Percentiles rank a stretch among this genome's conserved stretches.
Conservation (phyloP, 2,113 vertebrate genomes). For the Rattus norvegicus region GRCr8 NC_086037.1:48436501-48437000, state of each 20-base stretch:
- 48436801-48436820: background rate
- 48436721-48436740: background rate
- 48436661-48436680: background rate
- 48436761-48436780: conserved; percentile 27
- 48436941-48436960: background rate
- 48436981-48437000: background rate
- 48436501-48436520: too few species aligned
- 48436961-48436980: background rate
- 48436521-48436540: too few species aligned
- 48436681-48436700: background rate
- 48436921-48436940: background rate
- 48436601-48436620: background rate
- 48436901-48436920: background rate
- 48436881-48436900: too few species aligned
- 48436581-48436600: too few species aligned
- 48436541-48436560: too few species aligned
- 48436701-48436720: background rate
- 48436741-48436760: background rate
- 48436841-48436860: background rate
- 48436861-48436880: background rate
- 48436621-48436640: background rate
- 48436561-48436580: too few species aligned
- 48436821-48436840: background rate
- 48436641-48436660: background rate
- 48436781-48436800: background rate